Percentiles rank a stretch among this genome's conserved stretches.
These are phyloP conservation scores for Drosophila picticornis DNA, from an alignment of 2,888 invertebrate genomes.

Conservation along the genomic window DNA sequence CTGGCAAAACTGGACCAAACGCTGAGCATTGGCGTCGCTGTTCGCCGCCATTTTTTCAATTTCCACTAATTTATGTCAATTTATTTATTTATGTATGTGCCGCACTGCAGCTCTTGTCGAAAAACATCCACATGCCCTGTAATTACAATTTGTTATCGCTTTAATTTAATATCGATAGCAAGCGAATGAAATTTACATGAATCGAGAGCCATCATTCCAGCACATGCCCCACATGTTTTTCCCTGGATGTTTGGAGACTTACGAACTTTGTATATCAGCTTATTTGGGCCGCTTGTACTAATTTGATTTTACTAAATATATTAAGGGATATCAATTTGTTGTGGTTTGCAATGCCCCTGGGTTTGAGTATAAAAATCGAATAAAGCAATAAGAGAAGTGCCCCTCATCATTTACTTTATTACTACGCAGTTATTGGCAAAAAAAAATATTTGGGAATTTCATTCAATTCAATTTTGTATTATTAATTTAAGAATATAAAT, in stretches of 20 bases:
- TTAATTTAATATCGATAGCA: constrained; percentile 70
- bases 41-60: constrained; percentile 65
- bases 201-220: neutral
- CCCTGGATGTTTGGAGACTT: constrained; percentile 14
- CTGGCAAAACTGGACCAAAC: constrained; percentile 3
- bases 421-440: neutral
- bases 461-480: constrained; percentile 7
- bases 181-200: constrained; percentile 22
- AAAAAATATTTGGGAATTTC: neutral
- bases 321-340: constrained; percentile 1
- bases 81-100: constrained; percentile 68
- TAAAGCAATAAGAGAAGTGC: neutral
- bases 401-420: neutral
- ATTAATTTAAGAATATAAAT: neutral
- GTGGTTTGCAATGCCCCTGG: neutral
- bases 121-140: constrained; percentile 57
- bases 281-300: constrained; percentile 13
- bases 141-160: constrained; percentile 81
- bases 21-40: constrained; percentile 6
- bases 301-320: constrained; percentile 18
- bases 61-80: constrained; percentile 79
- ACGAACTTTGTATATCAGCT: neutral
- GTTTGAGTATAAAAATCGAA: neutral
- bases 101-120: constrained; percentile 31
- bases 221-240: constrained; percentile 17